Base-by-base conservation (phyloP, 1,140 invertebrate genomes). In the Ectropis grisescens region DNA sequence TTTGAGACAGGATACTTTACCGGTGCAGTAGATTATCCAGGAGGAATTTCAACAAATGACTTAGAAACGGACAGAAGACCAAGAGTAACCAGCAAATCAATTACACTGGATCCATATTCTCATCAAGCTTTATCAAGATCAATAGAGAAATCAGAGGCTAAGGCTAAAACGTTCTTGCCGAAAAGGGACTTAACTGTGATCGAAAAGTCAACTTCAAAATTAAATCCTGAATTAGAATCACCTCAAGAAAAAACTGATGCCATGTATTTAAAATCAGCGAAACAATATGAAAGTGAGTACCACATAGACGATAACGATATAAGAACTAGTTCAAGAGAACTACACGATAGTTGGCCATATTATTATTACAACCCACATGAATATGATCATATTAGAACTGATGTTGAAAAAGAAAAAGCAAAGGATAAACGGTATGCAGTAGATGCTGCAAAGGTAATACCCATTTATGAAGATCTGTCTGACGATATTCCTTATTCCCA, bases 401-500 rank as follows among this genome's bases (percentile, higher is more conserved):
- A 47, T 31, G 37, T 35, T 9, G 52, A 68, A 19, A 43, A 32
- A 4, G 52, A 70, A 30, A 71, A 69, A 43, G 58, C 45, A 7
- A 69, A 71, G 51, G 60, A 70, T 15, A 72, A 70, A 54, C 56
- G 61, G 11, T 64, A 55, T 11, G 42, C 48, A n/a, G 15, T 32
- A 3, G 37, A 48, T 13, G 22, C 27, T n/a, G 11, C 31, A 13
- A n/a, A n/a, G n/a, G 47, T 38, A 15, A 72, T 66, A 31, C 72
- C 72, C 3, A 61, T 72, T 13, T 43, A 69, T 36, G 68, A 75
- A 47, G 25, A 56, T 23, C 22, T 57, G 16, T 41, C 51, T 10
- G 52, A 65, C 15, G 38, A 58, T 28, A 22, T 41, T 31, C 48
- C 40, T 16, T 23, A 29, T 25, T 16, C 9, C 5, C 14, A 38